Evolutionary conservation across 2,113 vertebrate genomes (phyloP).

Genomic region (Phaethon lepturus): DNA sequence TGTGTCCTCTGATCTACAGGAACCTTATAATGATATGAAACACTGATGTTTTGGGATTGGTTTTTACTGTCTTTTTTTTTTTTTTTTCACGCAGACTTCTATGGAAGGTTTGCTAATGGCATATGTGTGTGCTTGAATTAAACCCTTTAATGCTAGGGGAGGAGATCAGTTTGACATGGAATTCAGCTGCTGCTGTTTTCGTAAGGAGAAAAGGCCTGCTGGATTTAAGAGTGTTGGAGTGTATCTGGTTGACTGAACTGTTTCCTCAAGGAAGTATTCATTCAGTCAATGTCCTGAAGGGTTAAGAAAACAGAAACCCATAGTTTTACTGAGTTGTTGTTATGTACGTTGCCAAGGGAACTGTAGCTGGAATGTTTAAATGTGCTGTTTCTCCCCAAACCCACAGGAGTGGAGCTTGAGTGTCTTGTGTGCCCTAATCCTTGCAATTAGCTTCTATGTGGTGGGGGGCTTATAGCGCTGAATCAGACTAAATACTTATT

Average conservation of each 20-base stretch:
- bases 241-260: constrained; percentile 59
- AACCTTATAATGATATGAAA: background rate
- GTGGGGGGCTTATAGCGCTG: constrained; percentile 22
- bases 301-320: constrained; percentile 83
- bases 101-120: background rate
- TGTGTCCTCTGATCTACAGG: background rate
- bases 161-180: constrained; percentile 37
- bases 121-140: background rate
- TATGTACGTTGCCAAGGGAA: constrained; percentile 83
- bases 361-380: constrained; percentile 81
- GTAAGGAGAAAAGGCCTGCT: constrained; percentile 12
- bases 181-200: constrained; percentile 40
- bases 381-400: constrained; percentile 76
- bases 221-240: constrained; percentile 60
- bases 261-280: constrained; percentile 82
- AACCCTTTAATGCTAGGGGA: background rate
- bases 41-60: background rate
- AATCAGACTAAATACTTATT: constrained; percentile 41
- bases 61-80: constrained; percentile 3
- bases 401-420: constrained; percentile 71
- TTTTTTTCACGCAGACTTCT: background rate
- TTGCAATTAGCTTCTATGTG: constrained; percentile 58
- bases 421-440: constrained; percentile 74
- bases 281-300: constrained; percentile 77
- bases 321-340: constrained; percentile 78